Base-by-base conservation (phyloP, 1,140 invertebrate genomes). In the Calycopis cecrops region DNA sequence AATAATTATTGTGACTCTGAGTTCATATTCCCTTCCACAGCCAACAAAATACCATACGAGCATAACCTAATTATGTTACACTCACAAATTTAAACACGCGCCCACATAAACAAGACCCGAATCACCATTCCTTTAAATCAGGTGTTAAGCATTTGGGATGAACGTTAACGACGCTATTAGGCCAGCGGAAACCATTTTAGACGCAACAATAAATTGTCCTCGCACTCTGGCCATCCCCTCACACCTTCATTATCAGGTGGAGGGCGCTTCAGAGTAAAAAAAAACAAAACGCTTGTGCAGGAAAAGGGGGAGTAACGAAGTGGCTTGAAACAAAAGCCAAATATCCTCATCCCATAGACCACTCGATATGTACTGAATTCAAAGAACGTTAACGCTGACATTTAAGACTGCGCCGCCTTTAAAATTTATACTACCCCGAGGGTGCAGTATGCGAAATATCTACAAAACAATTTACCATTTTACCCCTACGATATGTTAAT, bases 291-390 rank as follows among this genome's bases (percentile, higher is more conserved):
- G 62, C 66, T 68, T 67, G 75, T 69, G 78, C 64, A 69, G 65
- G 68, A 64, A 71, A 72, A 83, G 73, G 73, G 79, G 75, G 80
- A 72, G 81, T 83, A 82, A 83, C 79, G 71, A 86, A 86, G 78
- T 78, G 78, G 69, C 79, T 85, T 86, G 85, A 86, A 86, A 86
- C 83, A 86, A 86, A 62, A 71, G 79, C 74, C 75, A 72, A 65
- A 71, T 69, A 60, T 61, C n/a, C n/a, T n/a, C n/a, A 59, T 73
- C 65, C 66, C 67, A 68, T 66, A 77, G 71, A 76, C 70, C 79
- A 74, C 83, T 86, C 77, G 72, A 85, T 85, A 82, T 76, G 71
- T 79, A 81, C 81, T 83, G 81, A 85, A 80, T 80, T 74, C 66
- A 70, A 67, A 67, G 76, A 81, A 83, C 76, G 81, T 83, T 80